A percentile compares a stretch with the other conserved stretches of the same genome.
Evolutionary conservation across 2,888 invertebrate species (phyloP).

Genomic region (Elmis aenea): DNA sequence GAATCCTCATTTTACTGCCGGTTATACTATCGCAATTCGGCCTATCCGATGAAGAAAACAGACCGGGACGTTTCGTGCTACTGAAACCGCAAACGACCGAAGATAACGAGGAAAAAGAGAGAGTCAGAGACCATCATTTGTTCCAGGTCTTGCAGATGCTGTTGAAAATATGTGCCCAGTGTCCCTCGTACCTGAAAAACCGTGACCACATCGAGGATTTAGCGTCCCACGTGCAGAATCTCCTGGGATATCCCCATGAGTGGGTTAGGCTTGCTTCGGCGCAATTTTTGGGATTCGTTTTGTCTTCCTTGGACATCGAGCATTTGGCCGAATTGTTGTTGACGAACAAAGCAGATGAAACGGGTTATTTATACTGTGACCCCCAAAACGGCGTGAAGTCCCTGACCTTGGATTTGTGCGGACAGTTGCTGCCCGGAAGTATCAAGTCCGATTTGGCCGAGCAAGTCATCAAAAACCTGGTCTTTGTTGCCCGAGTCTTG

Average conservation of each 20-base stretch:
- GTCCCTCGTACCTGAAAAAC: constrained; percentile 55
- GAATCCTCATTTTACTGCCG: constrained; percentile 59
- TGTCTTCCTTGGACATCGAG: constrained; percentile 59
- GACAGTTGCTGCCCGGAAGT: constrained; percentile 62
- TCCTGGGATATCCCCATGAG: constrained; percentile 75
- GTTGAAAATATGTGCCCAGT: constrained; percentile 61
- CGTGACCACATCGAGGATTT: constrained; percentile 54
- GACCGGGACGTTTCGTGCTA: constrained; percentile 58
- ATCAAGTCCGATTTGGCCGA: constrained; percentile 70
- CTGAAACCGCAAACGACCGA: constrained; percentile 41
- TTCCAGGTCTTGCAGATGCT: constrained; percentile 70
- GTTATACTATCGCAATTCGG: constrained; percentile 45
- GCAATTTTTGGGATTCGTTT: constrained; percentile 69
- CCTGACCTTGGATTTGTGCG: constrained; percentile 68
- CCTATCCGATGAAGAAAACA: constrained; percentile 26
- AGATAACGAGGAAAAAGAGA: constrained; percentile 53
- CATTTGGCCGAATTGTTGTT: constrained; percentile 53
- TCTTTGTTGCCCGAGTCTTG: constrained; percentile 66
- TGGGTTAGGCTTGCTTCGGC: constrained; percentile 80
- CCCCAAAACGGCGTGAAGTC: constrained; percentile 60
- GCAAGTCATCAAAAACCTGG: constrained; percentile 66
- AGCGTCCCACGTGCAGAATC: constrained; percentile 62
- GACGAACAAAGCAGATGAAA: constrained; percentile 30
- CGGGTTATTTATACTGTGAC: constrained; percentile 53
- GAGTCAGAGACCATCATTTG: constrained; percentile 65